Conservation (phyloP, 2,888 invertebrate species). For the Hyposoter dolosus region DNA sequence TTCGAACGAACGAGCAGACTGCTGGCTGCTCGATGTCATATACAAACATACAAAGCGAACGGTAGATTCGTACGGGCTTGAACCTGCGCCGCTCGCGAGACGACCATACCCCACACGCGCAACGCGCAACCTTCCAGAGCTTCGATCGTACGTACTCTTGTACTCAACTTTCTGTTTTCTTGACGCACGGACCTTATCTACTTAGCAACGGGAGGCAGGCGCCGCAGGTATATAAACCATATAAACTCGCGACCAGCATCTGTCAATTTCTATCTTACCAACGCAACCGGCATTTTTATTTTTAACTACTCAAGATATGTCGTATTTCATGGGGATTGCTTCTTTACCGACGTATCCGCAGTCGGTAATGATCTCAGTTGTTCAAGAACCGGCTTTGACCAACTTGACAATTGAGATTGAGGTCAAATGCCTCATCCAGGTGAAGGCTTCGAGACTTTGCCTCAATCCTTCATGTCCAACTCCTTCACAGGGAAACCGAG, state of each 20-base stretch:
- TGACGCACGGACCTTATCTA: conserved; percentile 22
- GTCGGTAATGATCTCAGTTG: no score
- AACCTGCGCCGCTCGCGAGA: conserved; percentile 11
- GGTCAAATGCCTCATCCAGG: no score
- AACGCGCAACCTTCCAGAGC: conserved; percentile 23
- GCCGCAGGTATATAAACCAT: not conserved
- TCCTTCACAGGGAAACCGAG: no score
- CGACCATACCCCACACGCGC: conserved; percentile 12
- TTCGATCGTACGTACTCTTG: not conserved
- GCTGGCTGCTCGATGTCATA: conserved; percentile 26
- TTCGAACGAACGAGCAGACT: conserved; percentile 66
- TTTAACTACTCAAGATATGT: no score
- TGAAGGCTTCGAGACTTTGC: no score
- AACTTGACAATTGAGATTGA: no score
- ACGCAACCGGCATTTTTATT: not conserved
- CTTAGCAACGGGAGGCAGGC: not conserved
- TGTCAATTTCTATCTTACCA: not conserved
- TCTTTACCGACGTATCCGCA: no score
- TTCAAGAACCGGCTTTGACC: no score
- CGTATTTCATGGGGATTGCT: no score
- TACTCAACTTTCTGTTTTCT: conserved; percentile 7
- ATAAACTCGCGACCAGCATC: not conserved
- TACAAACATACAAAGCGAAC: conserved; percentile 6
- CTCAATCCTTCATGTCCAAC: no score
- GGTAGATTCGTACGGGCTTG: conserved; percentile 25